Conservation (phyloP, 2,888 invertebrate genomes). For the Theristus sp. region DNA sequence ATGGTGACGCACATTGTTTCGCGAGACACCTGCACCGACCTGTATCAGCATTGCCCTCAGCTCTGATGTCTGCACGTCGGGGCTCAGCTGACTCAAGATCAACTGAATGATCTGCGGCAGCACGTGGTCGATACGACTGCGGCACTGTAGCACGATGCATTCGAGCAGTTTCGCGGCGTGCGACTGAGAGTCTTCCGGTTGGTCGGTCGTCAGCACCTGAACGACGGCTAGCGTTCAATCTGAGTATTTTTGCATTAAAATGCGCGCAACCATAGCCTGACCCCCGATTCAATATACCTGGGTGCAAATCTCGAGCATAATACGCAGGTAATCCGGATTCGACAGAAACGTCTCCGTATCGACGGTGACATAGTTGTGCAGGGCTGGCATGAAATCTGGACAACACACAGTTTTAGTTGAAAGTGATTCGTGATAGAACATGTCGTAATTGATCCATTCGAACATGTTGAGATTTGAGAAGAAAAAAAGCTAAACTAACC, state of each 20-base stretch:
- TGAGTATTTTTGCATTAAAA: neutral
- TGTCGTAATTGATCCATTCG: neutral
- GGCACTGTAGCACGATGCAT: constrained; percentile 63
- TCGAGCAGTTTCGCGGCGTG: constrained; percentile 92
- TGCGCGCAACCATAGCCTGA: neutral
- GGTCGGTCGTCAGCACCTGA: constrained; percentile 16
- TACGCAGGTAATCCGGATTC: constrained; percentile 66
- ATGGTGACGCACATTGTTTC: too few relatives aligned
- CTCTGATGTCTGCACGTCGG: constrained; percentile 78
- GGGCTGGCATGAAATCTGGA: constrained; percentile 89
- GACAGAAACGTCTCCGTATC: constrained; percentile 82
- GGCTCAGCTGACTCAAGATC: constrained; percentile 62
- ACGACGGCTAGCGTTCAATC: too few relatives aligned
- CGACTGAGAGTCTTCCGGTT: constrained; percentile 44
- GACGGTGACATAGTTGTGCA: constrained; percentile 90
- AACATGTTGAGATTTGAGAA: neutral
- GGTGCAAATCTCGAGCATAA: constrained; percentile 86
- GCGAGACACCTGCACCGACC: too few relatives aligned
- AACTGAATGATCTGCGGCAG: constrained; percentile 74
- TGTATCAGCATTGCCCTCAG: constrained; percentile 75
- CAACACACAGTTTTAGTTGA: neutral
- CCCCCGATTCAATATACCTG: too few relatives aligned
- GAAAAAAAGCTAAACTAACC: constrained; percentile 20
- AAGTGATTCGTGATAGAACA: too few relatives aligned
- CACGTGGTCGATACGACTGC: constrained; percentile 37